Conservation (phyloP, 2,113 vertebrate species). For the Ptilorrhoa leucosticta region DNA sequence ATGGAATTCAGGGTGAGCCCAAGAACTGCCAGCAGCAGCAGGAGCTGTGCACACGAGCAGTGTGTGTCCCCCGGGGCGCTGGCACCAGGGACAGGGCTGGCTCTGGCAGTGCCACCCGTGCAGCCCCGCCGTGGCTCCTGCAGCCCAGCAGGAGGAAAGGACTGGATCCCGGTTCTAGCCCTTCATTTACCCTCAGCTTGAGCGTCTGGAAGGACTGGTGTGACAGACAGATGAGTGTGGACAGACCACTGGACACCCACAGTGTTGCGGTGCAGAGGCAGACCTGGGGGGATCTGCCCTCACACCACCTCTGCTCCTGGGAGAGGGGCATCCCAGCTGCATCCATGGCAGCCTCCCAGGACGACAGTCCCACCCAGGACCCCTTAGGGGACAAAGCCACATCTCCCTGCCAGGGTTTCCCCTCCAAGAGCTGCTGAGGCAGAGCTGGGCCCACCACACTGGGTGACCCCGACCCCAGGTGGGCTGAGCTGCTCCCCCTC, state of each 20-base stretch:
- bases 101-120: background rate
- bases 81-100: background rate
- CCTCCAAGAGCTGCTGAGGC: background rate
- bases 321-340: background rate
- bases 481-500: background rate
- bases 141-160: background rate
- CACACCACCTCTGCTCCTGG: background rate
- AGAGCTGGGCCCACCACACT: fast-evolving
- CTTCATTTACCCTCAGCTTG: background rate
- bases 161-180: background rate
- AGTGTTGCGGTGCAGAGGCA: fast-evolving
- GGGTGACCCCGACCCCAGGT: fast-evolving
- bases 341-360: fast-evolving
- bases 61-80: fast-evolving
- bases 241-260: background rate
- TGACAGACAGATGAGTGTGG: background rate
- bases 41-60: background rate
- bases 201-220: background rate
- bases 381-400: fast-evolving
- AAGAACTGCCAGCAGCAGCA: background rate
- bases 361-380: background rate
- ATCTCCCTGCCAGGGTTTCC: background rate
- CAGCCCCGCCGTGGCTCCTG: background rate
- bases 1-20: background rate
- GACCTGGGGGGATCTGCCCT: background rate